Evolutionary conservation across 2,113 vertebrate genomes (phyloP).

Genomic region (Varanus salvator): DNA sequence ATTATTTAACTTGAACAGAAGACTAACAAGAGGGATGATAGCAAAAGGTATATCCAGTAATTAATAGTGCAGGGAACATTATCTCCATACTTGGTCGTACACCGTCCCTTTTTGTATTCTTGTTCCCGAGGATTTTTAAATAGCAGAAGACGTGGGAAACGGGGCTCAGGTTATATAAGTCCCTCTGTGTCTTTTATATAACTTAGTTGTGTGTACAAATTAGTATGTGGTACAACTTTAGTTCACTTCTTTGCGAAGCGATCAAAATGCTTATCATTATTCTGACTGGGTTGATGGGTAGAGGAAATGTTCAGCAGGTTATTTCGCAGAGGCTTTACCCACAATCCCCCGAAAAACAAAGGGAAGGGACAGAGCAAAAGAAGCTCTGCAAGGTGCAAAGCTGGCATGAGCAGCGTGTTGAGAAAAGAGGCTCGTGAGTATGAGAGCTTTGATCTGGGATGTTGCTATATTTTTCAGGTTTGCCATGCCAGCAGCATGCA

Average conservation of each 20-base stretch:
- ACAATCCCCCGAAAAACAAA: no score
- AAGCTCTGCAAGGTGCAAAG: no score
- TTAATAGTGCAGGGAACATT: background rate
- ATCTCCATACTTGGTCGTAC: background rate
- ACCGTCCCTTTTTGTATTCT: background rate
- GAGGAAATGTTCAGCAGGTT: background rate
- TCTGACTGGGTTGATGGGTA: background rate
- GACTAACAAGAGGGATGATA: conserved; percentile 4
- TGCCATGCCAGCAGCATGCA: no score
- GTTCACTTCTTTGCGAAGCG: background rate
- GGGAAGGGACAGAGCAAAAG: no score
- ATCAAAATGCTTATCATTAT: background rate
- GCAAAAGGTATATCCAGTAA: conserved; percentile 31
- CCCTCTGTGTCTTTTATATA: conserved; percentile 29
- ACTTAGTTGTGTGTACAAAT: conserved; percentile 20
- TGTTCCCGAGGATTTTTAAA: conserved; percentile 32
- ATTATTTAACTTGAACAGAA: conserved; percentile 8
- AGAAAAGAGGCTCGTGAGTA: no score
- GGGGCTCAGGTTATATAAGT: conserved; percentile 21
- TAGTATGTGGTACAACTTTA: background rate
- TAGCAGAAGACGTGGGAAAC: conserved; percentile 40
- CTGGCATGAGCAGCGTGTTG: no score
- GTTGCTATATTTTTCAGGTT: no score
- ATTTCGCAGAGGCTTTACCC: no score
- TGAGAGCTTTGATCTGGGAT: no score